phyloP scores from a whole-genome alignment of 2,797 vertebrate genomes.

The Cynopterus sphinx region DNA sequence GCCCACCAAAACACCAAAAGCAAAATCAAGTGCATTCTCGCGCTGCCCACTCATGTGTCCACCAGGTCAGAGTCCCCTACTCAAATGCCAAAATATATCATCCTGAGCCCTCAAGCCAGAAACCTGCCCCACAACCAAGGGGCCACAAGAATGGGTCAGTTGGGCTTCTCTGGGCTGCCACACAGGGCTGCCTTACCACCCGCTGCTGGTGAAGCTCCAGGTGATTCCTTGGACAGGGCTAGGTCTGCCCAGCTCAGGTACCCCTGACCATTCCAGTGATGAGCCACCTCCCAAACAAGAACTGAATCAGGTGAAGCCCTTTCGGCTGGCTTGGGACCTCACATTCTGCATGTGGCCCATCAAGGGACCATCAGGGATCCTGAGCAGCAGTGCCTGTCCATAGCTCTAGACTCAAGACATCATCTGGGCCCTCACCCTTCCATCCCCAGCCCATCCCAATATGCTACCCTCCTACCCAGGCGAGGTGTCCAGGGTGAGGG shows the following conservation, averaged over 20 bases:
- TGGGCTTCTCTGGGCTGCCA: neutral
- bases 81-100: neutral
- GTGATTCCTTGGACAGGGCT: no score
- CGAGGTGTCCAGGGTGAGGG: slow-evolving; percentile 89
- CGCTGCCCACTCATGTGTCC: accelerated
- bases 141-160: neutral
- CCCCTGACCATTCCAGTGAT: neutral
- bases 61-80: accelerated
- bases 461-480: slow-evolving; percentile 87
- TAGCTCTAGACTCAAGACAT: accelerated
- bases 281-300: neutral
- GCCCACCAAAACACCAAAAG: neutral
- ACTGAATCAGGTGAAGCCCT: neutral
- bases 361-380: accelerated
- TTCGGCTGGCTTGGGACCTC: no score
- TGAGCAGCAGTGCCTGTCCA: accelerated
- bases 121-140: neutral
- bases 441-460: neutral
- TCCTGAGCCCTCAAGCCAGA: accelerated
- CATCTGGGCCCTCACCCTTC: neutral
- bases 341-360: neutral
- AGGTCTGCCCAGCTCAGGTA: neutral
- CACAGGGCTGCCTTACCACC: neutral
- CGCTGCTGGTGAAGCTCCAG: neutral
- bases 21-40: neutral